Evolutionary conservation across 2,888 invertebrate species (phyloP).

Genomic region (Tinea semifulvella): DNA sequence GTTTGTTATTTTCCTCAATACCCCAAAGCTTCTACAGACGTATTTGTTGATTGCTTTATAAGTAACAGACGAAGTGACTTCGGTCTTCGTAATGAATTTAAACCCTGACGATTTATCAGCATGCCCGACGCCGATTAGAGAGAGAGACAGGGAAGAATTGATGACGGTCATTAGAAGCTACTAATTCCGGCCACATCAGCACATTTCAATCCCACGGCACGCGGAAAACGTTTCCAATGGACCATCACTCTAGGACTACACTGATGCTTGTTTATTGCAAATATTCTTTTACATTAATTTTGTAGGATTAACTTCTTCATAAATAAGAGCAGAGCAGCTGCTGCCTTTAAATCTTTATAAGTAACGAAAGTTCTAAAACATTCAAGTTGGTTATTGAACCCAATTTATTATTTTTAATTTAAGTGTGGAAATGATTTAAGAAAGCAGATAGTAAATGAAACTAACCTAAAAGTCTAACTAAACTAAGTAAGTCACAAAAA

Average conservation of each 20-base stretch:
- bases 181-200: conserved; percentile 9
- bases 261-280: conserved; percentile 5
- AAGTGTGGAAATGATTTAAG: no score
- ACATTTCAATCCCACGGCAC: conserved; percentile 11
- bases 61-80: no score
- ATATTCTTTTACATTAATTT: neutral
- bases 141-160: conserved; percentile 7
- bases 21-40: neutral
- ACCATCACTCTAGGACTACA: conserved; percentile 5
- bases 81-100: conserved; percentile 25
- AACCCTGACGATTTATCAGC: conserved; percentile 21
- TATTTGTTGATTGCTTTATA: conserved; percentile 22
- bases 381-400: no score
- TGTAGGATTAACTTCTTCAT: no score
- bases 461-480: no score
- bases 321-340: no score
- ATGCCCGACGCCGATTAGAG: conserved; percentile 18
- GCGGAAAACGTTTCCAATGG: conserved; percentile 10
- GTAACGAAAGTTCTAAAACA: no score
- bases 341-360: no score
- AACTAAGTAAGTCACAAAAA: no score
- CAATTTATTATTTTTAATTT: no score
- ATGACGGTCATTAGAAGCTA: conserved; percentile 11
- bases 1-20: no score
- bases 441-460: no score